phyloP scores from a whole-genome alignment of 2,888 invertebrate species.

The Xylophagus ater region DNA sequence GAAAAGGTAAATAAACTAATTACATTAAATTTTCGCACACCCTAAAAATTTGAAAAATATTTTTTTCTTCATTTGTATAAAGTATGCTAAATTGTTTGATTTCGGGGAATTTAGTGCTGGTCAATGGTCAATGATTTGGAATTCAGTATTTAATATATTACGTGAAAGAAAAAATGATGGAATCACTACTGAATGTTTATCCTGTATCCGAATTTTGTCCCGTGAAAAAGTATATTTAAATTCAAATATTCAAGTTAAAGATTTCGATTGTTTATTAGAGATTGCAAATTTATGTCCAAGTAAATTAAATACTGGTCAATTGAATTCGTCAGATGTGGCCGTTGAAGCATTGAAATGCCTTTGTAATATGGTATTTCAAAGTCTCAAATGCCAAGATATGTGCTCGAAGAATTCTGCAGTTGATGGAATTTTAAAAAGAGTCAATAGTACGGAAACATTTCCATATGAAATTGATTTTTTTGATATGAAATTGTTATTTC shows the following conservation, averaged over 20 bases:
- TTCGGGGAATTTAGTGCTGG: slow-evolving; percentile 33
- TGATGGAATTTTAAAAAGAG: slow-evolving; percentile 59
- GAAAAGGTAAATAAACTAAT: slow-evolving; percentile 24
- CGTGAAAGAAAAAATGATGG: slow-evolving; percentile 24
- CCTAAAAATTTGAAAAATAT: background rate
- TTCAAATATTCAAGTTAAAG: slow-evolving; percentile 51
- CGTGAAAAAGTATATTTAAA: slow-evolving; percentile 67
- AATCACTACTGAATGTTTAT: slow-evolving; percentile 29
- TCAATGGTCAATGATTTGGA: slow-evolving; percentile 36
- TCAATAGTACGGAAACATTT: slow-evolving; percentile 41
- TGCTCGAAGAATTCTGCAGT: slow-evolving; percentile 52
- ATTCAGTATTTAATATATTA: slow-evolving; percentile 30
- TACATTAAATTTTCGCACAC: no score
- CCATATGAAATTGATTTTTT: slow-evolving; percentile 54
- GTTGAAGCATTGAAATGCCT: slow-evolving; percentile 79
- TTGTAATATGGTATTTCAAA: slow-evolving; percentile 80
- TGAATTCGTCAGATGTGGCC: slow-evolving; percentile 43
- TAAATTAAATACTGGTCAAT: slow-evolving; percentile 28
- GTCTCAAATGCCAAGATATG: slow-evolving; percentile 47
- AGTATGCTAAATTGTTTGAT: slow-evolving; percentile 34
- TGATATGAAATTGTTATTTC: slow-evolving; percentile 79
- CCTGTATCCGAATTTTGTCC: slow-evolving; percentile 44
- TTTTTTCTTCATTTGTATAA: no score
- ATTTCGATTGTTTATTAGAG: slow-evolving; percentile 55
- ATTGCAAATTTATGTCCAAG: slow-evolving; percentile 49